Evolutionary conservation across 2,888 invertebrate genomes (phyloP).

Genomic region (Drosophila peninsularis): DNA sequence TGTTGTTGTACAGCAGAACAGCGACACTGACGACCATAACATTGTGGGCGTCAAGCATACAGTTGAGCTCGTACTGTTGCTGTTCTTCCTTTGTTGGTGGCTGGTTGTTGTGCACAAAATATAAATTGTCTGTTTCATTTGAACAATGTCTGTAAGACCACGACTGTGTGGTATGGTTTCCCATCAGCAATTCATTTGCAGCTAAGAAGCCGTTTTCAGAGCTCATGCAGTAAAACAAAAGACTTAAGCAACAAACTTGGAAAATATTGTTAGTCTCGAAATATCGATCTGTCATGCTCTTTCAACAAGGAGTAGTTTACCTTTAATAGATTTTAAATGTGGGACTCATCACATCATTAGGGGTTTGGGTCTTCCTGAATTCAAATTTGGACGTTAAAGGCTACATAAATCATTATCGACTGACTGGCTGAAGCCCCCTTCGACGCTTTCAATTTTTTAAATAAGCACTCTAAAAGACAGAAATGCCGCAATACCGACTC

Average conservation of each 20-base stretch:
- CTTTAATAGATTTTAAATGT: neutral
- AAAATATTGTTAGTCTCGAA: slow-evolving; percentile 42
- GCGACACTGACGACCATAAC: slow-evolving; percentile 36
- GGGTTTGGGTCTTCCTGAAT: slow-evolving; percentile 10
- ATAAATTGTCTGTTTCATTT: slow-evolving; percentile 61
- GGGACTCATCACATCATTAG: slow-evolving; percentile 35
- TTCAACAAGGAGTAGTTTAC: neutral
- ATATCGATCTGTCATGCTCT: slow-evolving; percentile 10
- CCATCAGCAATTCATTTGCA: neutral
- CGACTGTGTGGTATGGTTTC: slow-evolving; percentile 19
- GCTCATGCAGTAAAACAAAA: slow-evolving; percentile 19
- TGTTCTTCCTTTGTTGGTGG: slow-evolving; percentile 62
- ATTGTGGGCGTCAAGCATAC: slow-evolving; percentile 68
- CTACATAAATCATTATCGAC: slow-evolving; percentile 49
- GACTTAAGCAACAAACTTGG: slow-evolving; percentile 18
- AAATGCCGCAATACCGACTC: slow-evolving; percentile 30
- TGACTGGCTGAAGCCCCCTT: neutral
- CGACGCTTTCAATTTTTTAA: neutral
- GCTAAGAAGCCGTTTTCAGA: slow-evolving; percentile 43
- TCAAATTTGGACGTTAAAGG: slow-evolving; percentile 41
- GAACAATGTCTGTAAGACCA: slow-evolving; percentile 58
- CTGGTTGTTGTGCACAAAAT: slow-evolving; percentile 44
- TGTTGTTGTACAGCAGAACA: slow-evolving; percentile 9
- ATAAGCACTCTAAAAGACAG: slow-evolving; percentile 37
- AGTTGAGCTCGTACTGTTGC: slow-evolving; percentile 64